Conservation (phyloP, 2,797 vertebrate species). For the Oreochromis grahami region DNA sequence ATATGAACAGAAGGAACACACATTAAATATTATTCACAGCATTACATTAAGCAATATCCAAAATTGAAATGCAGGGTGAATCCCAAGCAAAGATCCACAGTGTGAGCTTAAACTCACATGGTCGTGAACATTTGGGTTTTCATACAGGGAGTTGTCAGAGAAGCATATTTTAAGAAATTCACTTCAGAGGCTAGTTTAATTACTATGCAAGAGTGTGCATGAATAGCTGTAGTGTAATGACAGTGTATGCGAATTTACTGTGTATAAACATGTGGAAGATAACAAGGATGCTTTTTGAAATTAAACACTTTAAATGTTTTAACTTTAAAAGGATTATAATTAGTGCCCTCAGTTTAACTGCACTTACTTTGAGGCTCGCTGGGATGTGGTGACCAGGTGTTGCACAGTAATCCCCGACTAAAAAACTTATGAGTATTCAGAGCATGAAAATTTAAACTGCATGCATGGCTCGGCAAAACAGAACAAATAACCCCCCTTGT, state of each 20-base stretch:
- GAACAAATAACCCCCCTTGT: conserved; percentile 37
- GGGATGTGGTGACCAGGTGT: conserved; percentile 47
- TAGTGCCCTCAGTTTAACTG: background rate
- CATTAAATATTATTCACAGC: background rate
- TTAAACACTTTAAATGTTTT: background rate
- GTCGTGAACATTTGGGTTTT: background rate
- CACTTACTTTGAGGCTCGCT: background rate
- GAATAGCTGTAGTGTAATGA: background rate
- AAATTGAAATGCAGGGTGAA: background rate
- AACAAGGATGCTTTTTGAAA: background rate
- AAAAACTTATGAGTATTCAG: conserved; percentile 55
- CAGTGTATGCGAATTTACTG: background rate
- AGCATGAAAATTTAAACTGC: conserved; percentile 65
- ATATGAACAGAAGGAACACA: background rate
- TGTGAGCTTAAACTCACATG: background rate
- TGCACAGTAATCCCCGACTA: conserved; percentile 16
- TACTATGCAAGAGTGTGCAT: background rate
- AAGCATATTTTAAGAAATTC: background rate
- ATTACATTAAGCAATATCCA: background rate
- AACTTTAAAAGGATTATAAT: background rate
- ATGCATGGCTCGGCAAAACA: conserved; percentile 47
- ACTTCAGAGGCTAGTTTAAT: background rate
- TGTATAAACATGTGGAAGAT: background rate
- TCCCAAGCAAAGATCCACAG: background rate
- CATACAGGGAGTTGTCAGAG: background rate